phyloP scores from a whole-genome alignment of 2,797 vertebrate species.

The Diplodus sargus region DNA sequence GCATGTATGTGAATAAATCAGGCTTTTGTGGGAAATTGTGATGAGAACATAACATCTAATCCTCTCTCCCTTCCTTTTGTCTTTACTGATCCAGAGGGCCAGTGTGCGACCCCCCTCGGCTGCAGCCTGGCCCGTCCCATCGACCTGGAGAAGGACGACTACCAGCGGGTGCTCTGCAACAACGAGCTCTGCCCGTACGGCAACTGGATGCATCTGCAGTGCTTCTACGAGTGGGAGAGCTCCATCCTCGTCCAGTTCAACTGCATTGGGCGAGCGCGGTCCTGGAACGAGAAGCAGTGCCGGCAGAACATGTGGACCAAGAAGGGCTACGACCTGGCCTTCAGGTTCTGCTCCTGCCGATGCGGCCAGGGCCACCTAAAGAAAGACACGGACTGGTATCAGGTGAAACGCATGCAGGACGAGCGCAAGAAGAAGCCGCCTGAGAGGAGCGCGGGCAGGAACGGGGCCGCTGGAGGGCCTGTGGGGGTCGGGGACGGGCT shows the following conservation, averaged over 20 bases:
- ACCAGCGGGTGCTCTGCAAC: conserved; percentile 98
- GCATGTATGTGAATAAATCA: not conserved
- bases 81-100: conserved; percentile 85
- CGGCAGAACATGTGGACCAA: conserved; percentile 99
- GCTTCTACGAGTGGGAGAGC: conserved; percentile 99
- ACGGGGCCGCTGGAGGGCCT: conserved; percentile 60
- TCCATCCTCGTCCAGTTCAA: conserved; percentile 99
- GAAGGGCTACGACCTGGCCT: conserved; percentile 98
- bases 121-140: conserved; percentile 92
- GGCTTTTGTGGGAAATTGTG: not conserved
- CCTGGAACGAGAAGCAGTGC: conserved; percentile 99
- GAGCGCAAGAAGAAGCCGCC: conserved; percentile 94
- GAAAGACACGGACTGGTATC: conserved; percentile 99
- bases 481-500: conserved; percentile 75
- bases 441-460: conserved; percentile 88
- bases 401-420: conserved; percentile 95
- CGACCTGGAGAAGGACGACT: conserved; percentile 97
- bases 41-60: not conserved
- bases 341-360: conserved; percentile 98
- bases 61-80: not conserved
- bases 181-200: conserved; percentile 94
- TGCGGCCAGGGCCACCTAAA: conserved; percentile 98
- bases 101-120: conserved; percentile 94
- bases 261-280: conserved; percentile 96
- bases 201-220: conserved; percentile 99